Evolutionary conservation across 2,888 invertebrate genomes (phyloP), one percentile per base, ranked within the genome.

Genomic region (Acheta domesticus): DNA sequence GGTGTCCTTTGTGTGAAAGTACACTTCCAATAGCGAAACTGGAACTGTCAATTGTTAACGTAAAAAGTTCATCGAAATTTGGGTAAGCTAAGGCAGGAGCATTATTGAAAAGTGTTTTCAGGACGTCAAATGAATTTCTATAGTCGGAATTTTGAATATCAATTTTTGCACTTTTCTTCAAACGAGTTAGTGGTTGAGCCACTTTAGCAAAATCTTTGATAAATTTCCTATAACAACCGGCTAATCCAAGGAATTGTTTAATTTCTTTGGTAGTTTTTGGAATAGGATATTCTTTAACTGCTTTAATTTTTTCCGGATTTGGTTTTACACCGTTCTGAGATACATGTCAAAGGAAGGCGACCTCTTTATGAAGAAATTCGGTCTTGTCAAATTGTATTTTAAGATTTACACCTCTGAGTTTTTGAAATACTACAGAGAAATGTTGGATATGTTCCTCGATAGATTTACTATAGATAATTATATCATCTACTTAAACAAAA

Each of bases 401-500:
- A 2, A 78, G 73, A 16, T 79, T 77, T 16, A 48, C 62, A 1
- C 14, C 1, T 3, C n/a, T 2, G 49, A 36, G 20, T n/a, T 74
- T 21, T 49, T 77, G 11, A 11, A 79, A 20, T 16, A 77, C 21
- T 16, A 36, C 5, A 5, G 4, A 19, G 23, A 77, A 19, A 21
- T 48, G 20, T 5, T 2, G 2, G 3, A 49, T 16, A 23, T 77
- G 80, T 49, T 80, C 78, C 14, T 77, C 75, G 5, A 75, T 20
- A 48, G 50, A 50, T 19, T 73, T 21, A 16, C n/a, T 49, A 48
- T 21, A 78, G 1, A 80, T 74, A 19, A 78, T 80, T 23, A 83
- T n/a, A n/a, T n/a, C 81, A 48, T 84, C 83, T 77, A 85, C 84
- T 50, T 84, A 84, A 1, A 84, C 82, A 5, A 83, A 79, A 50